Conservation (phyloP, 2,888 invertebrate species). For the Trichogramma dendrolimi region DNA sequence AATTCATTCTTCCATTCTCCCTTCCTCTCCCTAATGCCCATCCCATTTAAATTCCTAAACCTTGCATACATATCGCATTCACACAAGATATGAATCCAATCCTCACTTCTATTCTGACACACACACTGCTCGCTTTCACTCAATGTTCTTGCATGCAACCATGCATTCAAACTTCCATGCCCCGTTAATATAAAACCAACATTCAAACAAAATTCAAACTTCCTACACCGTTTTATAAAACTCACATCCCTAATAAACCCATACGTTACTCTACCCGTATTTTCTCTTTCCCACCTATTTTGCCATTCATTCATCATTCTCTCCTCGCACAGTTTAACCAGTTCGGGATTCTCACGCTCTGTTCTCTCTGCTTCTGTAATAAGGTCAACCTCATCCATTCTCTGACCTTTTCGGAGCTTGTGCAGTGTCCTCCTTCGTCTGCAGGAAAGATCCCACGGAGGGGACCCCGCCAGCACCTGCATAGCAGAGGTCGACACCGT, state of each 20-base stretch:
- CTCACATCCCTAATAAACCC: conserved; percentile 17
- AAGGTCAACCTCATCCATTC: conserved; percentile 4
- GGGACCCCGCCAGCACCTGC: conserved; percentile 25
- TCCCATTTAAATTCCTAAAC: too few relatives aligned
- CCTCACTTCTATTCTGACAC: too few relatives aligned
- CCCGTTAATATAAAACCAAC: neutral
- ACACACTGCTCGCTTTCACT: too few relatives aligned
- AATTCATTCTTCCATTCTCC: too few relatives aligned
- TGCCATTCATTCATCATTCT: conserved; percentile 9
- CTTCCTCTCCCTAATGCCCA: too few relatives aligned
- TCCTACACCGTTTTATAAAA: too few relatives aligned
- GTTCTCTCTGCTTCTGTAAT: neutral
- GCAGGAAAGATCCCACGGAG: conserved; percentile 28
- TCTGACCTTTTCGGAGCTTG: too few relatives aligned
- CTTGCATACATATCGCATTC: too few relatives aligned
- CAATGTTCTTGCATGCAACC: too few relatives aligned
- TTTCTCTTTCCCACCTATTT: neutral
- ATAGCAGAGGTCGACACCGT: conserved; percentile 27
- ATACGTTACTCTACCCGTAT: conserved; percentile 12
- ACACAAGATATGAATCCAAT: too few relatives aligned
- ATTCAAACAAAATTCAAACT: too few relatives aligned
- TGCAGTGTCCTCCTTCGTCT: conserved; percentile 1
- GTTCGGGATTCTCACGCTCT: neutral
- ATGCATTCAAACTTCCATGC: neutral
- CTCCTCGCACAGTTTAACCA: neutral